Evolutionary conservation across 2,888 invertebrate genomes (phyloP).

Genomic region (Temnothorax rugatulus): DNA sequence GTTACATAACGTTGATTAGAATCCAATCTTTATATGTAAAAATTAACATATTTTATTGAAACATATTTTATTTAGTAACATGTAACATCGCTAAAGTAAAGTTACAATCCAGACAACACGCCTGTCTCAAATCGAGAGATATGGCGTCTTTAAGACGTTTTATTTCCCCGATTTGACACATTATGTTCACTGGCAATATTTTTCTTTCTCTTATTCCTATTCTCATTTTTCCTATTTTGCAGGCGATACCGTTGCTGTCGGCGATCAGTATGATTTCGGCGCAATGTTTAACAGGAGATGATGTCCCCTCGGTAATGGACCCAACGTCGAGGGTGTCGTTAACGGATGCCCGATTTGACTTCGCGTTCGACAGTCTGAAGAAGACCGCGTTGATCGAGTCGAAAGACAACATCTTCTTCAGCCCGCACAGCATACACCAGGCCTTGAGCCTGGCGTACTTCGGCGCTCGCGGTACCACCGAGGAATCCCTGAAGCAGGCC

Average conservation of each 20-base stretch:
- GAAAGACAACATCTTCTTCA: slow-evolving; percentile 94
- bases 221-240: slow-evolving; percentile 45
- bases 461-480: slow-evolving; percentile 91
- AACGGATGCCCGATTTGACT: slow-evolving; percentile 89
- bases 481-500: slow-evolving; percentile 89
- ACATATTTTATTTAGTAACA: background rate
- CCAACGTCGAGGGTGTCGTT: slow-evolving; percentile 85
- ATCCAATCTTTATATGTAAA: background rate
- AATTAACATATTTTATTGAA: background rate
- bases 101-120: background rate
- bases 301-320: slow-evolving; percentile 80
- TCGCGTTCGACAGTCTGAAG: slow-evolving; percentile 91
- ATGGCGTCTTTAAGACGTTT: no score
- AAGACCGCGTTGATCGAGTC: slow-evolving; percentile 90
- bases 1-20: background rate
- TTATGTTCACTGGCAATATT: no score
- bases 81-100: background rate
- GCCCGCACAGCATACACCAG: slow-evolving; percentile 95
- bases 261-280: slow-evolving; percentile 63
- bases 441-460: slow-evolving; percentile 93
- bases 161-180: no score
- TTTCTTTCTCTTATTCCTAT: background rate
- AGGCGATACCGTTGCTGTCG: slow-evolving; percentile 71
- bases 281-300: slow-evolving; percentile 87
- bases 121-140: no score